Base-by-base conservation (phyloP, 2,888 invertebrate genomes). In the Acanthosepion esculentum region DNA sequence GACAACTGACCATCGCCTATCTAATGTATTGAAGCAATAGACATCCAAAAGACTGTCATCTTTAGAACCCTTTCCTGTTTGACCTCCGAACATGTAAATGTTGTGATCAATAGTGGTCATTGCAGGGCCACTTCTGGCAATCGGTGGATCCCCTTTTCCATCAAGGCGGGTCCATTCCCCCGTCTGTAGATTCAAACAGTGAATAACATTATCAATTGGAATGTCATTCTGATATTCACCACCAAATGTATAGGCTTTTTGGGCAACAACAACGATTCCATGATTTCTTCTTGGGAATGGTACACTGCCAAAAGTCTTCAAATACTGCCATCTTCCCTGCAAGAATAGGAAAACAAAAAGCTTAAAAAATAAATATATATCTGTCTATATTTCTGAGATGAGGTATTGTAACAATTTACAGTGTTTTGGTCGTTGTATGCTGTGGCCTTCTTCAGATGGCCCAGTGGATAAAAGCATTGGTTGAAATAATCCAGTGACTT, bases 1-100 rank as follows among this genome's bases (percentile, higher is more conserved):
- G 29, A 95, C 92, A 59, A 95, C n/a, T 33, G 92, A 94, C 95
- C 96, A 96, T 50, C 59, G 94, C 33, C 48, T 91, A 7, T 91
- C 94, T 41, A 78, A 29, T 29, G 95, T 95, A 91, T 95, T 95
- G 64, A 95, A 95, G 26, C 94, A 91, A 94, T 95, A 95, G 94
- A 96, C 94, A 48, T 95, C 95, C 33, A 94, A 78, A 41, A 94
- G 92, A 29, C 94, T 91, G 7, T 95, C 95, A 23, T 96, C 95
- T 7, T 95, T 95, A 95, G 95, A 95, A 0, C 41, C 92, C 15
- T 95, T 94, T 4, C 95, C 95, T n/a, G 95, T 94, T 29, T 95
- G 94, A 23, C 96, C 96, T 50, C 96, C 96, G 59, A 96, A 96
- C 53, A 96, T 93, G 78, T 95, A 95, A 48, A 96, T 95, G 33